Base-by-base conservation (phyloP, 2,113 vertebrate species). In the Ondatra zibethicus region DNA sequence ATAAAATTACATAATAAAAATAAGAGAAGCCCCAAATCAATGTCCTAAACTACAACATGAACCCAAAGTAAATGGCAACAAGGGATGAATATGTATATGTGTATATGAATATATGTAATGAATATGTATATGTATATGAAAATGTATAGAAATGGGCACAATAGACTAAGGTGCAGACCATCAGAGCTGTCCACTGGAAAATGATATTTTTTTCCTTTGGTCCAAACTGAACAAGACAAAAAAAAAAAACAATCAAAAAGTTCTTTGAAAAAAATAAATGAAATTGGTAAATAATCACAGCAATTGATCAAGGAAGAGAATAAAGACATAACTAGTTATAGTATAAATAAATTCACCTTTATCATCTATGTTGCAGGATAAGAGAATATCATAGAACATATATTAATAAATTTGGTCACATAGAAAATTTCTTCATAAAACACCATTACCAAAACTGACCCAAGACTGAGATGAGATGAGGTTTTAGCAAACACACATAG, bases 181-280 rank as follows among this genome's bases (percentile, higher is more conserved):
- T 47, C 21, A 66, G 47, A 70, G 5, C 29, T 42, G 10, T 14
- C 19, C 27, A 8, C 45, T 36, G 19, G 33, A 63, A 90, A 85
- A 86, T 17, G 5, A 39, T 4, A 39, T 75, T 58, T 63, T 63
- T 78, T 55, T 23, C 58, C 42, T 45, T 21, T 42, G 23, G 31
- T 5, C 9, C 70, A 75, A 73, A 76, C 5, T 3, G 87, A 89
- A 39, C 2, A 84, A 91, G 8, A 88, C 61, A 95, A 72, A 19
- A 72, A 72, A 68, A 82, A 77, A 70, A 45, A 94, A 63, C 21
- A 50, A 10, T 21, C 31, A 72, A 77, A 91, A 88, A n/a, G 63
- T 47, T 72, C 10, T 47, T 89, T 86, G 50, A 89, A 78, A 90
- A 94, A 68, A 87, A 85, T 17, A n/a, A 88, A 73, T 84, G 25